A percentile compares a stretch with the other conserved stretches of the same genome.
Conservation (phyloP, 2,113 vertebrate genomes). For the Tachysurus fulvidraco region DNA sequence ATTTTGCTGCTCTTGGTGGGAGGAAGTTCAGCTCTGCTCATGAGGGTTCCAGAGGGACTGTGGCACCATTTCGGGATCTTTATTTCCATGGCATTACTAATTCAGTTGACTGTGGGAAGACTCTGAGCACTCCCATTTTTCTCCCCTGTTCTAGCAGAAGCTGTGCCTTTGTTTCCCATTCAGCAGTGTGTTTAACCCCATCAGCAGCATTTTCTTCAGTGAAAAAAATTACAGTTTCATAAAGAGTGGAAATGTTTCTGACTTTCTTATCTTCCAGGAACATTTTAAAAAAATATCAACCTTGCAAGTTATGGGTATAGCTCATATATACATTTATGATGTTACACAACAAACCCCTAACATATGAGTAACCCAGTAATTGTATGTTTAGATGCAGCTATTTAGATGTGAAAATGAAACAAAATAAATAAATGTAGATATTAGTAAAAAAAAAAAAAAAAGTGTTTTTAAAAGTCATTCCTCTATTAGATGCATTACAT, state of each 20-base stretch:
- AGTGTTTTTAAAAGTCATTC: background rate
- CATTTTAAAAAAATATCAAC: background rate
- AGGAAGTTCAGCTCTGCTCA: conserved; percentile 55
- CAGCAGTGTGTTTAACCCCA: conserved; percentile 65
- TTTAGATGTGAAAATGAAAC: background rate
- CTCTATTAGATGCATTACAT: background rate
- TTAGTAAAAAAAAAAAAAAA: background rate
- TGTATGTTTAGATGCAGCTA: background rate
- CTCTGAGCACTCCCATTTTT: conserved; percentile 53
- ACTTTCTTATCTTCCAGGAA: background rate
- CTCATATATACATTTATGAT: background rate
- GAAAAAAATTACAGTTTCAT: background rate
- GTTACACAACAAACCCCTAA: background rate
- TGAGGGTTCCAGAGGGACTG: conserved; percentile 60
- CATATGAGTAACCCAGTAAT: background rate
- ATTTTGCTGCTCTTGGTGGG: conserved; percentile 50
- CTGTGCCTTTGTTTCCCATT: conserved; percentile 59
- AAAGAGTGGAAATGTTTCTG: background rate
- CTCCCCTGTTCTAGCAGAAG: conserved; percentile 55
- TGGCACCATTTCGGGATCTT: conserved; percentile 67
- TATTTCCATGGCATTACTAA: conserved; percentile 71
- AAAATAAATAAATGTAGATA: background rate
- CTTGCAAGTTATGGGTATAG: background rate
- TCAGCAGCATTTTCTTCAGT: conserved; percentile 8
- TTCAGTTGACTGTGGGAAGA: conserved; percentile 72